Conservation (phyloP, 2,797 vertebrate genomes). For the Helarctos malayanus region DNA sequence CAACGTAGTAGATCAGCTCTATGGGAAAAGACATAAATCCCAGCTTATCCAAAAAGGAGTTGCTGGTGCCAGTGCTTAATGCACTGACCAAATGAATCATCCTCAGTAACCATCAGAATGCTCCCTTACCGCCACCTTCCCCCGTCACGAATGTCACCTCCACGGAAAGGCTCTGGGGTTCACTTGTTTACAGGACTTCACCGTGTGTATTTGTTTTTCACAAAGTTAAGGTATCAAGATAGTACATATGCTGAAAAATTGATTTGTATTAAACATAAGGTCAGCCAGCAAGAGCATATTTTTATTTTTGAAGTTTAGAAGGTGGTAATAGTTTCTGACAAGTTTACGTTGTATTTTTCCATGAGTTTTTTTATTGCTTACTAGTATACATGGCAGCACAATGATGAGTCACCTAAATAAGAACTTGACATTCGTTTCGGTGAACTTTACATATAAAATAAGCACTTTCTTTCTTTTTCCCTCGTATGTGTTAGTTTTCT, state of each 20-base stretch:
- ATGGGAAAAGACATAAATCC: slow-evolving; percentile 54
- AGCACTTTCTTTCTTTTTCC: neutral
- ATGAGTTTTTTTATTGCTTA: neutral
- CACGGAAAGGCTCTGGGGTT: neutral
- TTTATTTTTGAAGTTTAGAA: neutral
- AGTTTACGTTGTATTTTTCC: neutral
- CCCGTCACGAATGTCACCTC: neutral
- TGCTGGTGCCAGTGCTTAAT: neutral
- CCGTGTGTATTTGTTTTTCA: neutral
- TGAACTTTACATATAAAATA: slow-evolving; percentile 12
- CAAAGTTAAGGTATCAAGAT: neutral
- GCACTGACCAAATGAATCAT: neutral
- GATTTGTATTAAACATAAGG: neutral
- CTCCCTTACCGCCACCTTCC: neutral
- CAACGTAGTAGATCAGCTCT: slow-evolving; percentile 28
- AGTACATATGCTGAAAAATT: neutral
- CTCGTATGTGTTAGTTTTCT: neutral
- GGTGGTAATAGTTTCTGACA: neutral
- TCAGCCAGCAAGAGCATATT: neutral
- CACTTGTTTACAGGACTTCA: neutral
- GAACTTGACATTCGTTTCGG: neutral
- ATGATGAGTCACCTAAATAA: neutral
- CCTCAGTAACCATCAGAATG: neutral
- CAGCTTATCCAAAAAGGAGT: neutral
- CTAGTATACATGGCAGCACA: neutral